These are phyloP conservation scores for Drosophila multiciliata DNA, from an alignment of 2,888 invertebrate genomes.

Conservation along the genomic window DNA sequence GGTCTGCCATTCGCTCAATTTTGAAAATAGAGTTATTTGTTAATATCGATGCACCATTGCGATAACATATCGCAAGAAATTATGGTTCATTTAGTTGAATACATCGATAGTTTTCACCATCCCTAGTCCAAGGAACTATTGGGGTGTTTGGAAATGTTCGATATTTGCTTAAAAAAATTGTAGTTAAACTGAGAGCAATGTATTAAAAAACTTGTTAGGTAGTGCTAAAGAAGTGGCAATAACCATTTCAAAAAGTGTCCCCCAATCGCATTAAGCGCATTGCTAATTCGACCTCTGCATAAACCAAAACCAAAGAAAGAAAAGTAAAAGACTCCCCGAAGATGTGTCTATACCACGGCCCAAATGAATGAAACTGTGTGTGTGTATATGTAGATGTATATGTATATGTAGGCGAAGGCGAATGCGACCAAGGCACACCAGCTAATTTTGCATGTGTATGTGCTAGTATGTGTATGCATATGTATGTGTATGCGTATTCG, in stretches of 20 bases:
- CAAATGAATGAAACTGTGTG: conserved; percentile 71
- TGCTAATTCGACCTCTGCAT: conserved; percentile 11
- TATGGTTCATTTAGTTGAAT: neutral
- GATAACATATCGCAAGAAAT: conserved; percentile 25
- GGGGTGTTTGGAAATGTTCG: conserved; percentile 80
- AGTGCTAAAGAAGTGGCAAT: conserved; percentile 46
- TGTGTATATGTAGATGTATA: conserved; percentile 40
- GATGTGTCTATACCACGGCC: conserved; percentile 78
- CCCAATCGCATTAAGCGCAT: conserved; percentile 7
- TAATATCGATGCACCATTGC: conserved; percentile 23
- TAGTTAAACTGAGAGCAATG: conserved; percentile 62
- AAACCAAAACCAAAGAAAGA: conserved; percentile 52
- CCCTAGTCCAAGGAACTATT: conserved; percentile 56
- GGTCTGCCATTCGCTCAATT: conserved; percentile 13
- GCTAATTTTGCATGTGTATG: conserved; percentile 35
- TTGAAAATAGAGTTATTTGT: conserved; percentile 1
- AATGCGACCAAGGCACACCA: conserved; percentile 38
- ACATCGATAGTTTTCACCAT: conserved; percentile 44
- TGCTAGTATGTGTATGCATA: conserved; percentile 27
- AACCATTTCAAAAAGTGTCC: conserved; percentile 33
- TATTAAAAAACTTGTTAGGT: conserved; percentile 55
- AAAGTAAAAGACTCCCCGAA: conserved; percentile 57
- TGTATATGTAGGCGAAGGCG: conserved; percentile 48
- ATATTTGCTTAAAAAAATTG: conserved; percentile 74
- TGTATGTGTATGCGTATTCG: conserved; percentile 37